Conservation (phyloP, 2,888 invertebrate genomes). For the Serrognathus titanus region DNA sequence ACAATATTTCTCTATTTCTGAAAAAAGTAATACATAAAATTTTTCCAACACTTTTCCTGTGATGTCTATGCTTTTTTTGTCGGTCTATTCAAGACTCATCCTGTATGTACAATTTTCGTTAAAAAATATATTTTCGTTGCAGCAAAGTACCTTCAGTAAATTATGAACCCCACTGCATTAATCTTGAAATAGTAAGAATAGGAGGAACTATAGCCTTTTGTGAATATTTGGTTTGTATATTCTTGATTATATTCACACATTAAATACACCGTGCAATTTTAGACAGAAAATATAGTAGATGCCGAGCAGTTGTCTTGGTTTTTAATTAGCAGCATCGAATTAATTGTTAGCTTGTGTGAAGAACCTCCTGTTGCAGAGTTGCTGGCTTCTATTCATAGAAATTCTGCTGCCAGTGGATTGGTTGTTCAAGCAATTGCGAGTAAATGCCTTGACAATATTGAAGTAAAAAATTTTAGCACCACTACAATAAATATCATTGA, state of each 20-base stretch:
- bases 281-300: conserved; percentile 62
- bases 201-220: conserved; percentile 48
- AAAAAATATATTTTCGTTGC: background rate
- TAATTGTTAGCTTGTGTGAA: conserved; percentile 60
- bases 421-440: conserved; percentile 70
- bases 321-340: conserved; percentile 67
- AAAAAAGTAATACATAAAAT: no score
- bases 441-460: conserved; percentile 56
- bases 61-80: conserved; percentile 1
- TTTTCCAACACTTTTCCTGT: no score
- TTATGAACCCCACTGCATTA: conserved; percentile 44
- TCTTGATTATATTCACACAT: background rate
- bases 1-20: no score
- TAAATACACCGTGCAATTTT: background rate
- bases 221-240: conserved; percentile 68
- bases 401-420: conserved; percentile 65
- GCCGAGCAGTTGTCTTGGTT: conserved; percentile 74
- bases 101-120: background rate
- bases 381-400: conserved; percentile 57
- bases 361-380: conserved; percentile 68
- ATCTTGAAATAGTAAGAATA: conserved; percentile 57
- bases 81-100: conserved; percentile 2
- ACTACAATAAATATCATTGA: background rate
- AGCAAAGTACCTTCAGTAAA: conserved; percentile 15
- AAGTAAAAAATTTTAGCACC: conserved; percentile 34